Evolutionary conservation across 30 jellyfish, hydroid and myxozoan genomes (phyloP).

Genomic region (Aurelia aurita complex sp. Pacific): DNA sequence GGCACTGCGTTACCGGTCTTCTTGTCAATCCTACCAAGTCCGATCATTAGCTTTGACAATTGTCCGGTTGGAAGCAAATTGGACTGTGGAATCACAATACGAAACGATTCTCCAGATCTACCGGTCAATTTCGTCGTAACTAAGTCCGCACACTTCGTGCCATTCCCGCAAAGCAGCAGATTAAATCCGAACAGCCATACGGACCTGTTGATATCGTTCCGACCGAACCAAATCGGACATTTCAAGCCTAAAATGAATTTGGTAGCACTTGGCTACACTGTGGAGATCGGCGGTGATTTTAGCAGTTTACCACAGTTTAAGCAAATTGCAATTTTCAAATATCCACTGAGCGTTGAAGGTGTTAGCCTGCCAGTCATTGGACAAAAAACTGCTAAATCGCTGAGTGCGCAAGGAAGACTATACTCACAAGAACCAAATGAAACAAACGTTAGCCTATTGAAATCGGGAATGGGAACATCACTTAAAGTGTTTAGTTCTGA

Average conservation of each 20-base stretch:
- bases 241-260: constrained; percentile 54
- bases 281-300: constrained; percentile 43
- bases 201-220: constrained; percentile 72
- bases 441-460: not conserved
- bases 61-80: constrained; percentile 74
- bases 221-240: constrained; percentile 89
- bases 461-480: constrained; percentile 50
- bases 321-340: constrained; percentile 55
- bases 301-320: constrained; percentile 52
- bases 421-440: constrained; percentile 44
- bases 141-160: constrained; percentile 81
- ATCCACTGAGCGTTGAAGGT: constrained; percentile 59
- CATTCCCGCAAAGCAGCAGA: constrained; percentile 63
- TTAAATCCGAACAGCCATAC: constrained; percentile 53
- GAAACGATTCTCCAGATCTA: constrained; percentile 70
- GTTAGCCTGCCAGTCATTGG: constrained; percentile 65
- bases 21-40: constrained; percentile 81
- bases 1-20: constrained; percentile 95
- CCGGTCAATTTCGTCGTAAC: constrained; percentile 66
- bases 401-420: constrained; percentile 64
- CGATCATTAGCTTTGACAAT: constrained; percentile 60
- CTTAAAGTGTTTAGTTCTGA: constrained; percentile 60
- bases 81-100: constrained; percentile 53
- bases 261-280: constrained; percentile 68
- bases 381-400: constrained; percentile 47